Evolutionary conservation across 1,140 invertebrate genomes (phyloP), one percentile per base, ranked within the genome.

Genomic region (Diuraphis noxia): DNA sequence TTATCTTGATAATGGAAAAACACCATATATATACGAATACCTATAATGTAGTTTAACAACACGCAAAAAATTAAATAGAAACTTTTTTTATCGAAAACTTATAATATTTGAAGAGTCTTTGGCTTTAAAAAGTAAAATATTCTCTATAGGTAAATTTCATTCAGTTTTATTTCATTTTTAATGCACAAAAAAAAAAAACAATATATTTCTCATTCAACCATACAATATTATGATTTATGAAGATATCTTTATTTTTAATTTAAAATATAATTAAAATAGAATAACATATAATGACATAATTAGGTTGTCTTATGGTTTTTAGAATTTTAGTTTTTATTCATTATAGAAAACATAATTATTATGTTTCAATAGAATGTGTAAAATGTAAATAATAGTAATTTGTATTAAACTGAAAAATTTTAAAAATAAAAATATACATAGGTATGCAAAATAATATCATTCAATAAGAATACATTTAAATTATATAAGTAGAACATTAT

Each of bases 1-100:
- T 84, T 84, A 84, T 43, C 82, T 84, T 84, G 79, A 81, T 81
- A 40, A 81, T 81, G 82, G 30, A 84, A 43, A 84, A 84, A 41
- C 30, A 43, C 40, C 25, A 4, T 30, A 34, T 84, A 46, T 17
- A 13, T 84, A 30, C 40, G 34, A 84, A n/a, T 43, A n/a, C n/a
- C n/a, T n/a, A 84, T 43, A 43, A 43, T 84, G 40, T 84, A 84
- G 40, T 43, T 40, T 46, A 43, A 84, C 82, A 43, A n/a, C 30
- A 23, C 82, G 82, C 13, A 43, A 43, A 84, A 84, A 46, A 84
- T 43, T 46, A 84, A 84, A 84, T 43, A 43, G 34, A 84, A 43
- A 84, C n/a, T 43, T 30, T 30, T 46, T 43, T 30, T 41, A 82
- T 41, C 13, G 10, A 1, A 41, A 82, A 82, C 81, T 82, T 79